These are phyloP conservation scores for Caenorhabditis latens DNA, from an alignment of 1,140 invertebrate species.

Conservation along the genomic window DNA sequence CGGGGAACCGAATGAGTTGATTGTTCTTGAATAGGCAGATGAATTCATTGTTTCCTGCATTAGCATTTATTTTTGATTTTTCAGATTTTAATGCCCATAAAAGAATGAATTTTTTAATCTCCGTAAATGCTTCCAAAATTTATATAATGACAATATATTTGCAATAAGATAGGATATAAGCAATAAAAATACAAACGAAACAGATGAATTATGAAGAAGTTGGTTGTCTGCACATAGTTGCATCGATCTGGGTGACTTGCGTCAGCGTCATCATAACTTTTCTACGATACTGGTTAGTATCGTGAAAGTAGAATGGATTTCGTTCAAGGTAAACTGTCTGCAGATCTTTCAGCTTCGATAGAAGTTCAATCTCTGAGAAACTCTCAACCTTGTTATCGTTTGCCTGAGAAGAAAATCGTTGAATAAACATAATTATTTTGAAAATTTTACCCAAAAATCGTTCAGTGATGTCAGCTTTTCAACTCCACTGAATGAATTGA, in stretches of 20 bases:
- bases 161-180: too few relatives aligned
- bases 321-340: conserved; percentile 92
- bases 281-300: conserved; percentile 88
- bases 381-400: conserved; percentile 91
- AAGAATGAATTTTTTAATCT: too few relatives aligned
- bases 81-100: too few relatives aligned
- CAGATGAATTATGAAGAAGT: background rate
- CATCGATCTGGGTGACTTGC: conserved; percentile 91
- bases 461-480: conserved; percentile 84
- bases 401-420: conserved; percentile 82
- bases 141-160: too few relatives aligned
- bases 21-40: background rate
- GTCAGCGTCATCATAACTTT: conserved; percentile 91
- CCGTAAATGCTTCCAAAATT: too few relatives aligned
- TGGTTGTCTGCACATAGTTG: conserved; percentile 77
- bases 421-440: conserved; percentile 55
- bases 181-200: too few relatives aligned
- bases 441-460: conserved; percentile 86
- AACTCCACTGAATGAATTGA: conserved; percentile 85
- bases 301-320: conserved; percentile 86
- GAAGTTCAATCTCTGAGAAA: conserved; percentile 87
- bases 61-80: too few relatives aligned
- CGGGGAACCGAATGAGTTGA: conserved; percentile 21
- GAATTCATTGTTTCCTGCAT: too few relatives aligned
- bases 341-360: conserved; percentile 85